Evolutionary conservation across 2,113 vertebrate genomes (phyloP), one percentile per base, ranked within the genome.

Genomic region (Poecilia latipinna): DNA sequence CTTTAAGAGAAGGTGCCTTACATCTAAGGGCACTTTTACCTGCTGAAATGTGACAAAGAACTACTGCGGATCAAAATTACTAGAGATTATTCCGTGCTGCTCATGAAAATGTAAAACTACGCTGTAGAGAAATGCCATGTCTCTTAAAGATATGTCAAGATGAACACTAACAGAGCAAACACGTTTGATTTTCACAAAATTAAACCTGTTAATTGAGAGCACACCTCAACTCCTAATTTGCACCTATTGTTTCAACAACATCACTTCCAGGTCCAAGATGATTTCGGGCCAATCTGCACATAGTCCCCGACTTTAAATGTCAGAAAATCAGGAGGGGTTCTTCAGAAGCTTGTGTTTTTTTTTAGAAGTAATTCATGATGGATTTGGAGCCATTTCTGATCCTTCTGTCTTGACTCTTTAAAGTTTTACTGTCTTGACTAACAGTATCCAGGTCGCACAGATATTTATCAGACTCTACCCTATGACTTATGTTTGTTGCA

Each of bases 351-450:
- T 33, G 61, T 29, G 28, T 10, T 28, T 44, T 28, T 28, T 71
- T 65, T 72, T 35, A 64, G 60, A 75, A 42, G 60, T 75, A 71
- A 42, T 62, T 78, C 44, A 72, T 0, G 24, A 12, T 65, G 31
- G 35, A 69, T 70, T 77, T 60, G 22, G n/a, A 61, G 51, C 29
- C 44, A 35, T 70, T 26, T 61, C 35, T 72, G 61, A 37, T 44
- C 54, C 17, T 22, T 48, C 26, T 1, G 66, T 19, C 31, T 44
- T 12, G 6, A 67, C 7, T 35, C 37, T 73, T 75, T 70, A 51
- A 61, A 63, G 12, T 72, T 72, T 76, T 29, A 37, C 48, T 26
- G 19, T 13, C 24, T 29, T 75, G 26, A 68, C 24, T 22, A 48
- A 75, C 28, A 57, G 5, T 17, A 39, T 65, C 33, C 48, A 66